Evolutionary conservation across 1,140 invertebrate genomes (phyloP), one percentile per base, ranked within the genome.

Genomic region (Aradophagus sp.): DNA sequence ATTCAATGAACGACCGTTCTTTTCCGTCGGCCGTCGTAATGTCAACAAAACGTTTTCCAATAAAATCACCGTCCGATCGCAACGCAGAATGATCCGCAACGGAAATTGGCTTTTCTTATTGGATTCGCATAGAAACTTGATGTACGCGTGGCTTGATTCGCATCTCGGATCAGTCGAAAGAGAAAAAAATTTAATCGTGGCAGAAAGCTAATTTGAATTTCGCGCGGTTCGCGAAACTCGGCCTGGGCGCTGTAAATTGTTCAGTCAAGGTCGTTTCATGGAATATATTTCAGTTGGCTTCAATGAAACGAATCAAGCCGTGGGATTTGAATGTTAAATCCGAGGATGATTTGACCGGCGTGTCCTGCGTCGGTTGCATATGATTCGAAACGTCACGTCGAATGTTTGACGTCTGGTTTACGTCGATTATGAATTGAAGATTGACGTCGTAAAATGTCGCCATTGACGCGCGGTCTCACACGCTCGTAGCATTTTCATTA

Each of bases 21-120:
- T 68, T 55, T n/a, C n/a, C n/a, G 19, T 7, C 16, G 48, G 32
- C 47, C 27, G 12, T 47, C 23, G 11, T 36, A 41, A 69, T 55
- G 50, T 62, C 56, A 69, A 56, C 48, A 69, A 55, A 61, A 61
- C 50, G 41, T 47, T 62, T 56, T 55, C 56, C 42, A 56, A n/a
- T n/a, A 56, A 36, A 47, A 68, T 55, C 36, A 29, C 41, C 23
- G 2, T 32, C n/a, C 41, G 26, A 48, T 35, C n/a, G n/a, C n/a
- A n/a, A n/a, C n/a, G n/a, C n/a, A 34, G 36, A 42, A 29, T 48
- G 23, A 45, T 47, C 38, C 45, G 26, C 23, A 11, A 15, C 13
- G 53, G 50, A 26, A 59, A 68, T 52, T 68, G 47, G 31, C 10
- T 59, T 68, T 53, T 53, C 53, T 52, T 53, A 45, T 48, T 48